Percentiles rank a stretch among this genome's conserved stretches.
phyloP scores from a whole-genome alignment of 2,888 invertebrate species.

The Melolontha melolontha region DNA sequence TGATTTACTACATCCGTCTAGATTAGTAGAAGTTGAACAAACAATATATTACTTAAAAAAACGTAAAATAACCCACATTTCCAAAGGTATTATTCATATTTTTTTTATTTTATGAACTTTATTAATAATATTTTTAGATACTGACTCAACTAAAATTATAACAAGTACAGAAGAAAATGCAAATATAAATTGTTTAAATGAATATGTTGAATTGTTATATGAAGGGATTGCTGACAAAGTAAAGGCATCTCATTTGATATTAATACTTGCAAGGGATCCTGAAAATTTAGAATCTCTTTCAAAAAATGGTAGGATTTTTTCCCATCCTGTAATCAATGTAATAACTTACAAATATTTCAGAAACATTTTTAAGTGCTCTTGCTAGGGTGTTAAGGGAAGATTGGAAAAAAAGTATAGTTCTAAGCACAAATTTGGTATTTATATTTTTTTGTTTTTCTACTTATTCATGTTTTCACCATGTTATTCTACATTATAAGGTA shows the following conservation, averaged over 20 bases:
- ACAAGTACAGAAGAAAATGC: conserved; percentile 68
- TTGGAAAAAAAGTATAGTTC: conserved; percentile 95
- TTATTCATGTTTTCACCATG: conserved; percentile 93
- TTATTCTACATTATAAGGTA: conserved; percentile 95
- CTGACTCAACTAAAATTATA: conserved; percentile 46
- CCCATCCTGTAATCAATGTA: neutral
- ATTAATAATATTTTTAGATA: conserved; percentile 42
- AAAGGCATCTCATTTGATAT: conserved; percentile 89
- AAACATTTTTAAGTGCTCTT: conserved; percentile 94
- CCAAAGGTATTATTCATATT: conserved; percentile 53
- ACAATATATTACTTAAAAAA: conserved; percentile 88
- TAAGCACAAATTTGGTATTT: conserved; percentile 96
- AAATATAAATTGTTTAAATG: conserved; percentile 87
- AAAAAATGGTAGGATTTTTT: conserved; percentile 82
- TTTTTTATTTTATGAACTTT: neutral
- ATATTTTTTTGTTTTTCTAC: conserved; percentile 98
- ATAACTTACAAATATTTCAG: conserved; percentile 66
- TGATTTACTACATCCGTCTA: conserved; percentile 84
- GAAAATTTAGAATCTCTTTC: conserved; percentile 94
- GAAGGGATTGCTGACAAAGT: conserved; percentile 95
- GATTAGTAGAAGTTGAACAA: conserved; percentile 87
- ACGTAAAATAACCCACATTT: conserved; percentile 70
- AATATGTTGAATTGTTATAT: conserved; percentile 95
- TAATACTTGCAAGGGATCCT: conserved; percentile 91
- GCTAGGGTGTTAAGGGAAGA: conserved; percentile 96